Percentiles rank a stretch among this genome's conserved stretches.
These are phyloP conservation scores for Phymastichus coffea DNA, from an alignment of 1,140 invertebrate species.

Conservation along the genomic window DNA sequence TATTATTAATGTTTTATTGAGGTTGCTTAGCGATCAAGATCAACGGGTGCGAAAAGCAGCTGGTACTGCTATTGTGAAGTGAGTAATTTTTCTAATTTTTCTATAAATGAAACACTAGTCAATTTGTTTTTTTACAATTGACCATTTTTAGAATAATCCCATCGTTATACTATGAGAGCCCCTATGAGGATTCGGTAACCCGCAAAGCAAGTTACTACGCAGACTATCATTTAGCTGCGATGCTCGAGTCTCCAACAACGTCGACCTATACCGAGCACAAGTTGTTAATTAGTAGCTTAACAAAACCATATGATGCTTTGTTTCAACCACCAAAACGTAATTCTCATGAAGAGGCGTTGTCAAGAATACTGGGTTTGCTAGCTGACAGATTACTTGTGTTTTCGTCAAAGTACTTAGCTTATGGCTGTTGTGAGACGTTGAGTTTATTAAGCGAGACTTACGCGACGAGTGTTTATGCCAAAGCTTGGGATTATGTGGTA, in stretches of 20 bases:
- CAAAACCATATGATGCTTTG: constrained; percentile 39
- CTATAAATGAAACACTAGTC: constrained; percentile 28
- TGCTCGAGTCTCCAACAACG: background rate
- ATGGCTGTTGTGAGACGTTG: constrained; percentile 60
- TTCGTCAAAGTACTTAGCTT: constrained; percentile 50
- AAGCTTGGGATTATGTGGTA: constrained; percentile 57
- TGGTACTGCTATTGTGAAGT: constrained; percentile 69
- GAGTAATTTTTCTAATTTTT: constrained; percentile 46
- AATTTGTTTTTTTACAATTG: background rate
- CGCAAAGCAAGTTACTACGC: constrained; percentile 49
- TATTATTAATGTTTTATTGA: constrained; percentile 65
- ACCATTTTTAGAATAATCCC: constrained; percentile 54
- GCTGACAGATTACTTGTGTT: constrained; percentile 43
- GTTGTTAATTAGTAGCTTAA: constrained; percentile 37
- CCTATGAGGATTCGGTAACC: constrained; percentile 53
- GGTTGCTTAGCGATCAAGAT: constrained; percentile 74
- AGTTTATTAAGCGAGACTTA: constrained; percentile 54
- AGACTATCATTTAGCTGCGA: constrained; percentile 41
- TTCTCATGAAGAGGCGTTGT: constrained; percentile 36
- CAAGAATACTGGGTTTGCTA: constrained; percentile 38
- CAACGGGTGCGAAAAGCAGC: constrained; percentile 74
- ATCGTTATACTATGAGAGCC: constrained; percentile 49
- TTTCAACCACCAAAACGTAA: constrained; percentile 27
- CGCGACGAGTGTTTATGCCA: constrained; percentile 54
- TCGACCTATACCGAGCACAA: constrained; percentile 38